Evolutionary conservation across 2,113 vertebrate genomes (phyloP).

Genomic region (Martes martes): DNA sequence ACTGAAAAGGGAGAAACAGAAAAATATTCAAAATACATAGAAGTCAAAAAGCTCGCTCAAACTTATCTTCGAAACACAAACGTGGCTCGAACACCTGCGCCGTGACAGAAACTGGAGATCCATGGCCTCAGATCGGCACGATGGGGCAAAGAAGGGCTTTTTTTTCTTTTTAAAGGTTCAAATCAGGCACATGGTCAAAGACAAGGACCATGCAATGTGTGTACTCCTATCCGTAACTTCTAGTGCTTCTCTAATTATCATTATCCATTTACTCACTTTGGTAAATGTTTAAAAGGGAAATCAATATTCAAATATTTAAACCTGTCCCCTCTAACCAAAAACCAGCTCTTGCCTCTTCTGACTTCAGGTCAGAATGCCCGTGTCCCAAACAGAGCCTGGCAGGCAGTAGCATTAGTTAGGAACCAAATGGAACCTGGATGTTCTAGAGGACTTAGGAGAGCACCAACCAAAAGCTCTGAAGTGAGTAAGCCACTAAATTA

Average conservation of each 20-base stretch:
- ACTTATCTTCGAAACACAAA: background rate
- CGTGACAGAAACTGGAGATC: background rate
- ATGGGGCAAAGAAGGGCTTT: background rate
- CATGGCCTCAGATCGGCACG: background rate
- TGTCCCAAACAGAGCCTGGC: background rate
- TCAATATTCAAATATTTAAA: conserved; percentile 58
- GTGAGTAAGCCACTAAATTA: conserved; percentile 15
- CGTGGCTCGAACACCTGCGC: background rate
- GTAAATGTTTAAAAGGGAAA: conserved; percentile 66
- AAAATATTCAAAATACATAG: conserved; percentile 4
- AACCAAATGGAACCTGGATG: background rate
- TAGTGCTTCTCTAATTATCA: conserved; percentile 38
- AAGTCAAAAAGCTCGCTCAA: background rate
- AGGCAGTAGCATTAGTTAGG: background rate
- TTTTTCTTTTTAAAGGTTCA: background rate
- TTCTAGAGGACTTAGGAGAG: background rate
- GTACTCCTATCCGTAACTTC: conserved; percentile 8
- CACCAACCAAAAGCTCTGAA: background rate
- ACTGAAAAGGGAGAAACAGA: background rate
- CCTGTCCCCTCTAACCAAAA: conserved; percentile 28
- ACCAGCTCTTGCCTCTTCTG: background rate
- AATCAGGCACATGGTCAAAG: background rate
- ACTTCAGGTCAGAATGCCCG: conserved; percentile 41
- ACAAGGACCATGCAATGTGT: background rate
- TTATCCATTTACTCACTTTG: conserved; percentile 57